Evolutionary conservation across 64 coral and sea anemone genomes (phyloP), one percentile per base, ranked within the genome.

Genomic region (Astreopora myriophthalma): DNA sequence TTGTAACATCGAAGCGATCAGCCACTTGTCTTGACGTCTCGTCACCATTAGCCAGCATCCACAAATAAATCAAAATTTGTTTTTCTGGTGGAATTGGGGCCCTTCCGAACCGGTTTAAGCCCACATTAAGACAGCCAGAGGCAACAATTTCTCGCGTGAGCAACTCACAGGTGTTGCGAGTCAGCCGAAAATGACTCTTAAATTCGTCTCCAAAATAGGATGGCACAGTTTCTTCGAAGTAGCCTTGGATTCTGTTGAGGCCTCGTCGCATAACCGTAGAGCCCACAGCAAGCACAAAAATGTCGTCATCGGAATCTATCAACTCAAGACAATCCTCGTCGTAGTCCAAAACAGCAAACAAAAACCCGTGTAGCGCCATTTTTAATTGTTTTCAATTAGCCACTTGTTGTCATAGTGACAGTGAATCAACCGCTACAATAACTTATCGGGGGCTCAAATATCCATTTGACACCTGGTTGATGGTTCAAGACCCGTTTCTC

Each of bases 101-200:
- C 32, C 69, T 29, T 22, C 85, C 85, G 29, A 87, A 87, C 10
- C 0, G 85, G 55, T 87, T 87, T 44, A 44, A 44, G 6, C 44
- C 85, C 25, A 57, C 14, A 57, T 48, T 31, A 73, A 87, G 48
- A 10, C 25, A 11, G 19, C 85, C 85, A 34, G 85, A 55, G 19
- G 28, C 30, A 20, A 87, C 11, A 55, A 87, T 74, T 87, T 87
- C 85, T 35, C 67, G 67, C 17, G 42, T 73, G 17, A 87, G 69
- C 27, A 87, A 60, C 85, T 87, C 85, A 57, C 30, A 73, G 13
- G 85, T 87, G 68, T 73, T 48, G 19, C 85, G 68, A 70, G 85
- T 87, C 42, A 87, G 2, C 27, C 85, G 66, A 57, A 74, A 87
- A 60, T 87, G 85, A 34, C 29, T 57, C 11, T 12, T 55, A 58